These are phyloP conservation scores for Gasterosteus aculeatus DNA, from an alignment of 2,113 vertebrate species.

Conservation along the genomic window DNA sequence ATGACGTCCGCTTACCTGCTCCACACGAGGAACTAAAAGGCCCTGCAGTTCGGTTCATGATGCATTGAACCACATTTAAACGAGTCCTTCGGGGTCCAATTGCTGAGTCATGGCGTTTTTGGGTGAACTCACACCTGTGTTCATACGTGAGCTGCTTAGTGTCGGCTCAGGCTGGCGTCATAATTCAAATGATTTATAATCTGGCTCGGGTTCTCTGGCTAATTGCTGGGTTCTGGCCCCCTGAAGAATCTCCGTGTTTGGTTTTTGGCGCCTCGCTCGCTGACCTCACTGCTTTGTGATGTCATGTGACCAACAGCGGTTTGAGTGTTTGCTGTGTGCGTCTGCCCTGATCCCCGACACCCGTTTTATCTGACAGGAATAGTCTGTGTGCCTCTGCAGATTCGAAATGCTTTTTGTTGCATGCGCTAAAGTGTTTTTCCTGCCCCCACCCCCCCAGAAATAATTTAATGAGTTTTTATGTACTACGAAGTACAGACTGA, in stretches of 20 bases:
- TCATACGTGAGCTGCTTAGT: not conserved
- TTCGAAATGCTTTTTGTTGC: not conserved
- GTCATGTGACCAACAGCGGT: constrained; percentile 14
- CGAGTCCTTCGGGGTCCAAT: not conserved
- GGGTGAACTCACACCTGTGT: not conserved
- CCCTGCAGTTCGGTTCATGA: not conserved
- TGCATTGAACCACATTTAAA: not conserved
- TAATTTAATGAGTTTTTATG: too few species aligned
- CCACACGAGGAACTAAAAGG: not conserved
- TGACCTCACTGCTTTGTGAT: constrained; percentile 14
- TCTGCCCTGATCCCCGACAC: not conserved
- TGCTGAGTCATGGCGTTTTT: not conserved
- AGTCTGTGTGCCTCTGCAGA: not conserved
- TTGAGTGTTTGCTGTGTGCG: not conserved
- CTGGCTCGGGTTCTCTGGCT: constrained; percentile 3
- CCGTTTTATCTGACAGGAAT: not conserved
- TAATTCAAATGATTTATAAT: not conserved
- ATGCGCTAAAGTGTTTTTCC: too few species aligned
- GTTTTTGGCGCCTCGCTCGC: constrained; percentile 17
- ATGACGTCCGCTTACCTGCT: not conserved
- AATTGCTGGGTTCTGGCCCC: not conserved
- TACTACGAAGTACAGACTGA: too few species aligned
- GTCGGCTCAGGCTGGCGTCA: not conserved
- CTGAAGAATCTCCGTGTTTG: not conserved
- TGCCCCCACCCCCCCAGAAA: too few species aligned